Percentiles rank a stretch among this genome's conserved stretches.
phyloP scores from a whole-genome alignment of 2,113 vertebrate species.

The Urocitellus parryii region DNA sequence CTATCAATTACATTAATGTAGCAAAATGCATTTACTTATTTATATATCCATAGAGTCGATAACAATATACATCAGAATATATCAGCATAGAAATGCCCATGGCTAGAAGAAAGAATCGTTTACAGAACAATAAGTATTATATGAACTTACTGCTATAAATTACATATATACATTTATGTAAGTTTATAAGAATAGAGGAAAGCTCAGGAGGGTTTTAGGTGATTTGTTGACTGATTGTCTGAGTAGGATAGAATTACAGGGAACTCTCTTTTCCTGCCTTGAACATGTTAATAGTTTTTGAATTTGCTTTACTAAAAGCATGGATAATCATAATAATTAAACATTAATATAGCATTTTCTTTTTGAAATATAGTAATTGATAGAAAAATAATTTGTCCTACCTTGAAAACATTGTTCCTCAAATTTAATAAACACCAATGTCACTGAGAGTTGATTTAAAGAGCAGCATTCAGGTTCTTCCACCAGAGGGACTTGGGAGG shows the following conservation, averaged over 20 bases:
- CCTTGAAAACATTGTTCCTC: not conserved
- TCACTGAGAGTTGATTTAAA: not conserved
- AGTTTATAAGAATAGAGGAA: not conserved
- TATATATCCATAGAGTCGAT: not conserved
- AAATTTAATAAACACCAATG: not conserved
- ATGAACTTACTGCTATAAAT: not conserved
- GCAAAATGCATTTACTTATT: not conserved
- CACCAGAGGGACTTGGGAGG: not conserved
- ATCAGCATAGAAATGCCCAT: not conserved
- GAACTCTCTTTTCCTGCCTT: not conserved
- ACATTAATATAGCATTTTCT: not conserved
- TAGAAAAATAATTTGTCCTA: not conserved
- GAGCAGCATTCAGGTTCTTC: not conserved
- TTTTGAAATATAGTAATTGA: not conserved
- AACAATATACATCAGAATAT: not conserved
- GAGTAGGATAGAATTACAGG: not conserved
- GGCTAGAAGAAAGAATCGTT: not conserved
- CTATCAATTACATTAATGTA: not conserved
- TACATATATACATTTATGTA: not conserved
- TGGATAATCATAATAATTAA: not conserved
- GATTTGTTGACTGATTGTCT: not conserved
- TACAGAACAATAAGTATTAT: not conserved
- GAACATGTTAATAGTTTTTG: conserved; percentile 15
- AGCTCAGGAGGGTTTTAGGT: not conserved
- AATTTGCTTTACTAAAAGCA: not conserved